Evolutionary conservation across 92 coral and sea anemone genomes (phyloP).

Genomic region (Zoanthus sociatus): DNA sequence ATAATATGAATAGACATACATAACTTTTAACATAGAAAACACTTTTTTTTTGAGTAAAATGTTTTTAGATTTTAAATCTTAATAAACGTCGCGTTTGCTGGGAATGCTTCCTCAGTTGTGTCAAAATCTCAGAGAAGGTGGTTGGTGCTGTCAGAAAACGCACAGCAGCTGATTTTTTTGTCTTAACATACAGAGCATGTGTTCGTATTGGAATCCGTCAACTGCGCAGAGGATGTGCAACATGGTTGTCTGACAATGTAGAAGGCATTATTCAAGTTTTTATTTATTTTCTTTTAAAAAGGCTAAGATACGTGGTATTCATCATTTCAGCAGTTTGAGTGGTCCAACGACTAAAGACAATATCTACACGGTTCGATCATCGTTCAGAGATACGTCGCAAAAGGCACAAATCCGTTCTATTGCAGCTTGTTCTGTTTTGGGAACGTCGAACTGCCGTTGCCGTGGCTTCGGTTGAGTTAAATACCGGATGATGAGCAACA

Average conservation of each 20-base stretch:
- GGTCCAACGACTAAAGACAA: constrained; percentile 1
- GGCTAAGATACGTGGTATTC: constrained; percentile 3
- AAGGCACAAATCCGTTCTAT: background rate
- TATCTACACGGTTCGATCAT: constrained; percentile 5
- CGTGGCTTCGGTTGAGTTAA: background rate
- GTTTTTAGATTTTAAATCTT: background rate
- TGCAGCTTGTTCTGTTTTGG: constrained; percentile 1
- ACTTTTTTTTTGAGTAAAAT: background rate
- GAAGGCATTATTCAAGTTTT: background rate
- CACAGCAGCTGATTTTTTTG: background rate
- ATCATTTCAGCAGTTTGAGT: constrained; percentile 21
- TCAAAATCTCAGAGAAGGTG: background rate
- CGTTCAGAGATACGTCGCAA: constrained; percentile 14
- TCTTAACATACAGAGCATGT: background rate
- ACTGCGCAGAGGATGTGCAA: constrained; percentile 7
- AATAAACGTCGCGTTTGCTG: constrained; percentile 5
- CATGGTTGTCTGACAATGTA: constrained; percentile 8
- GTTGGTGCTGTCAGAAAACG: background rate
- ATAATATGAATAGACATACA: background rate
- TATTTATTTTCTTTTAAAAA: background rate
- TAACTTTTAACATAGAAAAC: background rate
- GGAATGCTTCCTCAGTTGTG: constrained; percentile 1
- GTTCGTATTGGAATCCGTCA: background rate
- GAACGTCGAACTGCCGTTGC: background rate
- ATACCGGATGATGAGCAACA: background rate